These are phyloP conservation scores for Graphium colonna DNA, from an alignment of 2,888 invertebrate species.

Conservation along the genomic window DNA sequence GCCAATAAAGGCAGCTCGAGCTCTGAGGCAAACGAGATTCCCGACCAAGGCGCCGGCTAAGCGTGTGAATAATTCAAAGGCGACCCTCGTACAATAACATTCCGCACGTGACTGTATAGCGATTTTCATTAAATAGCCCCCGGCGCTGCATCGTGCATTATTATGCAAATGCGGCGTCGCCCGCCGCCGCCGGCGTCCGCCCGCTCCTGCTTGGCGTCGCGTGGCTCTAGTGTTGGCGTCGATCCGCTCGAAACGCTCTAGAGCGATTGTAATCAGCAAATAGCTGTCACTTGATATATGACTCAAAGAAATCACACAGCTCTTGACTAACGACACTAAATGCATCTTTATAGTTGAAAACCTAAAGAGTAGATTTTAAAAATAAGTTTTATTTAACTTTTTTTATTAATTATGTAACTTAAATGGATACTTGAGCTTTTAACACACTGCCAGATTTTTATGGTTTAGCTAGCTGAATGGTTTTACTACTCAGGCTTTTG, in stretches of 20 bases:
- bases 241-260: not conserved
- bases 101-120: slow-evolving; percentile 34
- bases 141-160: slow-evolving; percentile 48
- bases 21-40: not conserved
- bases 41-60: not conserved
- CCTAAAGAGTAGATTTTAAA: not conserved
- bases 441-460: not conserved
- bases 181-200: slow-evolving; percentile 38
- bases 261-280: slow-evolving; percentile 11
- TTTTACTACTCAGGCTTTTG: no score
- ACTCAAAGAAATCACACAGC: not conserved
- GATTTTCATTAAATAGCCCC: slow-evolving; percentile 59
- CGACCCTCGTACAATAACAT: slow-evolving; percentile 21
- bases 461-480: not conserved
- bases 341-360: not conserved
- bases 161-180: slow-evolving; percentile 54
- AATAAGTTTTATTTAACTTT: not conserved
- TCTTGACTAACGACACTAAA: not conserved
- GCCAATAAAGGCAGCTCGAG: not conserved
- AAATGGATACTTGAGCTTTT: no score
- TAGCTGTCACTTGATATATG: not conserved
- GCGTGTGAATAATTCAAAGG: slow-evolving; percentile 18
- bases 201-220: slow-evolving; percentile 33
- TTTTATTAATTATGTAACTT: not conserved
- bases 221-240: slow-evolving; percentile 23